Percentiles rank a stretch among this genome's conserved stretches.
Evolutionary conservation across 2,797 vertebrate genomes (phyloP).

Genomic region (Platyrinchus mystaceus): DNA sequence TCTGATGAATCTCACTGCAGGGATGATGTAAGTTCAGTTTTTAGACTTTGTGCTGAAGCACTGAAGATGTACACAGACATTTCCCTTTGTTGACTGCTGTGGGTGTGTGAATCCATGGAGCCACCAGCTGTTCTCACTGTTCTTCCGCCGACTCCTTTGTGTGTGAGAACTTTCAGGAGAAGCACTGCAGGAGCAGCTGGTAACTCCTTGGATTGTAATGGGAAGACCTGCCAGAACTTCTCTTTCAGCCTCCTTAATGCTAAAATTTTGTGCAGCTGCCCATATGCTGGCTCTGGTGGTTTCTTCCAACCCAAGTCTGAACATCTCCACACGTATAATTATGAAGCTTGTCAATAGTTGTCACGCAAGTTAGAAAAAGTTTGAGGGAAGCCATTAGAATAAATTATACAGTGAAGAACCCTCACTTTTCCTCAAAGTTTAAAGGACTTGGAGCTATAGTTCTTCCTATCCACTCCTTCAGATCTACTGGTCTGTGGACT

Average conservation of each 20-base stretch:
- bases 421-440: neutral
- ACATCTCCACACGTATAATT: neutral
- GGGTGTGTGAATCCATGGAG: neutral
- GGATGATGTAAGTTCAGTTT: neutral
- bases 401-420: neutral
- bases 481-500: neutral
- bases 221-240: slow-evolving; percentile 4
- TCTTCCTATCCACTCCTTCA: neutral
- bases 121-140: slow-evolving; percentile 7
- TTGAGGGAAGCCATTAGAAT: neutral
- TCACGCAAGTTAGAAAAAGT: neutral
- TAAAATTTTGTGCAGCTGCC: neutral
- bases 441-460: neutral
- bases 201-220: neutral
- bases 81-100: neutral
- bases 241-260: neutral
- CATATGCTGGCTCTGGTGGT: neutral
- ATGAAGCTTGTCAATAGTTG: neutral
- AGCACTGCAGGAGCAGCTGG: slow-evolving; percentile 17
- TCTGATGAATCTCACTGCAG: neutral
- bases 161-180: neutral
- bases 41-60: neutral
- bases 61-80: neutral
- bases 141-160: neutral
- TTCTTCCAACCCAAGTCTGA: neutral